phyloP scores from a whole-genome alignment of 2,797 vertebrate genomes.

The Sebastes cheni region DNA sequence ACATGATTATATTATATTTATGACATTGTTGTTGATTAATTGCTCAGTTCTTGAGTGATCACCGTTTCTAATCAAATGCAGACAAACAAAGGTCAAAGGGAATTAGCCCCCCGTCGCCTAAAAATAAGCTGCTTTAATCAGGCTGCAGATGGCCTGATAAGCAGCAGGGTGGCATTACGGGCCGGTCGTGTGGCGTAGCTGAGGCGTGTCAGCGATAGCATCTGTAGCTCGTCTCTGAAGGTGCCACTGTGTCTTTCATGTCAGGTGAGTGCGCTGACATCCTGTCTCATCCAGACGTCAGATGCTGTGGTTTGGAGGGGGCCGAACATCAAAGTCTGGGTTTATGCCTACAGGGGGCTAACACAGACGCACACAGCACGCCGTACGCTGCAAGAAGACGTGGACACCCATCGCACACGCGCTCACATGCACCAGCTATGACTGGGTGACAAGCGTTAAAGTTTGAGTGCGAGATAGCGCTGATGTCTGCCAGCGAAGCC shows the following conservation, averaged over 20 bases:
- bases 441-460: conserved; percentile 17
- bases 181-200: conserved; percentile 38
- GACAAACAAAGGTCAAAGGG: conserved; percentile 71
- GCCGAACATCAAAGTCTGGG: conserved; percentile 64
- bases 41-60: conserved; percentile 33
- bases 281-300: conserved; percentile 64
- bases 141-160: conserved; percentile 74
- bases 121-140: conserved; percentile 77
- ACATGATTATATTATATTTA: conserved; percentile 38
- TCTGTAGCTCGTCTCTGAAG: conserved; percentile 63
- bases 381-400: conserved; percentile 2
- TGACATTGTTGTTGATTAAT: conserved; percentile 53
- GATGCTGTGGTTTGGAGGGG: conserved; percentile 34
- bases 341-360: conserved; percentile 41
- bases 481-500: conserved; percentile 59
- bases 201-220: conserved; percentile 61
- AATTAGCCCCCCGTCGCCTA: conserved; percentile 61
- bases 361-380: conserved; percentile 3
- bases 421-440: conserved; percentile 15
- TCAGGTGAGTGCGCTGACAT: conserved; percentile 68
- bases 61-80: conserved; percentile 66
- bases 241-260: conserved; percentile 69
- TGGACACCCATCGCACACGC: neutral
- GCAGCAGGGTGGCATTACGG: conserved; percentile 47
- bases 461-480: conserved; percentile 58